Evolutionary conservation across 1,140 invertebrate genomes (phyloP).

Genomic region (Drosophila albomicans): DNA sequence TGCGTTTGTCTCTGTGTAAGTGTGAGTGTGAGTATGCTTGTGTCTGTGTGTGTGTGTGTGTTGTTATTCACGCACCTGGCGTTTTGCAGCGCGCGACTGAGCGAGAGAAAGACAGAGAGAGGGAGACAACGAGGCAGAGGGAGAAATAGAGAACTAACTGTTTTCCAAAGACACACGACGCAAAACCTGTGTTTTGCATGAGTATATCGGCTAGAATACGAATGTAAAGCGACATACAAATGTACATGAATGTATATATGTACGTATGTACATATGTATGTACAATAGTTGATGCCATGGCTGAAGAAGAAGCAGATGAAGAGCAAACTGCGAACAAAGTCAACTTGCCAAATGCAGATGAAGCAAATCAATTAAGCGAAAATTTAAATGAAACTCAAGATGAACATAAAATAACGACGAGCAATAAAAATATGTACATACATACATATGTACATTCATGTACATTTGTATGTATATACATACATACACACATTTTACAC

Average conservation of each 20-base stretch:
- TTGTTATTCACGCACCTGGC: constrained; percentile 38
- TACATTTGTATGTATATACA: too few relatives aligned
- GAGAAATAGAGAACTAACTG: constrained; percentile 15
- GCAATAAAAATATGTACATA: constrained; percentile 46
- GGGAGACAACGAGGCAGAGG: background rate
- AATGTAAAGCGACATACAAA: background rate
- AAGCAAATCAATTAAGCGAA: constrained; percentile 34
- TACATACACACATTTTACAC: constrained; percentile 28
- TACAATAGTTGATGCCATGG: background rate
- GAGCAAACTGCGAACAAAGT: background rate
- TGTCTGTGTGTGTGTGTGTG: constrained; percentile 13
- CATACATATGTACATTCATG: too few relatives aligned
- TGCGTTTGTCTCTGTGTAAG: constrained; percentile 18
- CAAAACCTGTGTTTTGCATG: background rate
- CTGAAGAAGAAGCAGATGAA: background rate
- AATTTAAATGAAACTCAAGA: constrained; percentile 39
- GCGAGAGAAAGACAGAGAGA: background rate
- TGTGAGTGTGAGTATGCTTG: constrained; percentile 10
- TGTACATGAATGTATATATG: background rate
- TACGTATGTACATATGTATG: background rate
- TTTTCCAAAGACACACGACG: constrained; percentile 8
- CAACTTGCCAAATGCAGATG: constrained; percentile 24
- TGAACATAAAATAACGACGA: constrained; percentile 7
- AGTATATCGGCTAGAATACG: background rate
- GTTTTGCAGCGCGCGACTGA: background rate